Evolutionary conservation across 2,797 vertebrate species (phyloP).

Genomic region (Anguilla anguilla): DNA sequence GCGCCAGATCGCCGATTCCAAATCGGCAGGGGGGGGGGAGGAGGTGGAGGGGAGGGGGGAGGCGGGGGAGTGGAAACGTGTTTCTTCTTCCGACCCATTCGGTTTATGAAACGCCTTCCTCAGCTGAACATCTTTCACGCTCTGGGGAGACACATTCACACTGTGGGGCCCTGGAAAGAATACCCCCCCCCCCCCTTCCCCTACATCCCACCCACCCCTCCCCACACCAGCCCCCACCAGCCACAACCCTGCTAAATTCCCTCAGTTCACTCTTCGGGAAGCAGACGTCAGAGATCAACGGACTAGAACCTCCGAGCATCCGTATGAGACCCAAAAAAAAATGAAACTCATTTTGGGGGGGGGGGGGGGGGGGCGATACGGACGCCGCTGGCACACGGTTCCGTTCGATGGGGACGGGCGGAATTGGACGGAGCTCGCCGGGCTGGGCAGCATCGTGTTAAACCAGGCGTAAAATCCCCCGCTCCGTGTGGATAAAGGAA

Average conservation of each 20-base stretch:
- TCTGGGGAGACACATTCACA: neutral
- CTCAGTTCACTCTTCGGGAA: slow-evolving; percentile 36
- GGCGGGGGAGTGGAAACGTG: neutral
- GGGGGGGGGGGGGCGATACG: slow-evolving; percentile 31
- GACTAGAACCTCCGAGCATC: slow-evolving; percentile 44
- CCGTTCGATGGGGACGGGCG: slow-evolving; percentile 32
- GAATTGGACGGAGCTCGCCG: slow-evolving; percentile 47
- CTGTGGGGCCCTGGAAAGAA: slow-evolving; percentile 35
- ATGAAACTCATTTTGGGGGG: slow-evolving; percentile 35
- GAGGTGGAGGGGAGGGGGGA: too few relatives aligned
- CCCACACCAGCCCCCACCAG: slow-evolving; percentile 29
- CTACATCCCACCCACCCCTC: neutral
- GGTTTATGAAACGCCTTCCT: neutral
- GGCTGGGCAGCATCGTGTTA: slow-evolving; percentile 31
- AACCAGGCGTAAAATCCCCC: slow-evolving; percentile 46
- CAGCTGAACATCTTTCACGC: slow-evolving; percentile 11
- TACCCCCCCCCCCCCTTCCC: slow-evolving; percentile 25
- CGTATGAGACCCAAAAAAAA: slow-evolving; percentile 30
- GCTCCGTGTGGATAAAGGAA: slow-evolving; percentile 31
- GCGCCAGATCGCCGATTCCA: neutral
- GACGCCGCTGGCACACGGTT: slow-evolving; percentile 48
- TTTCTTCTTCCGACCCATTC: neutral
- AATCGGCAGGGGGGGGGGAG: neutral
- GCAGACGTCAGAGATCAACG: slow-evolving; percentile 40
- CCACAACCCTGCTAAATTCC: slow-evolving; percentile 12